Evolutionary conservation across 2,113 vertebrate species (phyloP), one percentile per base, ranked within the genome.

Genomic region (Coptodon bakossiorum): DNA sequence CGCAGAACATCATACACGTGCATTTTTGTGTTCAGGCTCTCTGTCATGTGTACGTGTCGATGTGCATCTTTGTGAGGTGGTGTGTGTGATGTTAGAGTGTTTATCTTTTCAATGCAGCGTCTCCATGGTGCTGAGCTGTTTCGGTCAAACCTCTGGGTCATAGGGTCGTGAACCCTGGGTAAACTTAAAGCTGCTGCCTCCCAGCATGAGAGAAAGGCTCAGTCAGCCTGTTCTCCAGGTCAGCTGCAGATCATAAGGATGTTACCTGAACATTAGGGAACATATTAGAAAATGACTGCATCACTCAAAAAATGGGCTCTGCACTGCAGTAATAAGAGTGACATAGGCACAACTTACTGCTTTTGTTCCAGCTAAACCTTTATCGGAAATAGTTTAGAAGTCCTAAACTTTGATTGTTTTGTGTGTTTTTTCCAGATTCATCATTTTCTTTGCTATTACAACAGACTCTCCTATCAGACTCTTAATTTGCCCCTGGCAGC

Each of bases 81-180:
- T 73, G 13, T 50, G 84, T 88, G 85, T 78, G 79, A 83, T 80
- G 56, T 86, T 81, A 27, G 76, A 56, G 59, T 93, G 88, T 94
- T 95, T 93, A 59, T 90, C 85, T 86, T 87, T 91, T 90, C 88
- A 93, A 89, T 90, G 90, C 50, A 5, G 34, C 17, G 76, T 95
- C 91, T 93, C 94, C 94, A 93, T 93, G 94, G 94, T 90, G 94
- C 88, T 90, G 87, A 88, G 89, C 56, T 73, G 84, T 82, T 86
- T 76, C 24, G n/a, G 91, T 91, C 90, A 88, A 87, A 89, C 87
- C 91, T 91, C 61, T n/a, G 57, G 92, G 93, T 95, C 93, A 89
- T 22, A 2, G 84, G 93, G 93, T 93, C 85, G 1, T 90, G 91
- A 95, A 91, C 93, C 86, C 86, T 87, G 83, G 61, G 83, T 91